These are phyloP conservation scores for Alosa sapidissima DNA, from an alignment of 2,797 vertebrate genomes.

Conservation along the genomic window DNA sequence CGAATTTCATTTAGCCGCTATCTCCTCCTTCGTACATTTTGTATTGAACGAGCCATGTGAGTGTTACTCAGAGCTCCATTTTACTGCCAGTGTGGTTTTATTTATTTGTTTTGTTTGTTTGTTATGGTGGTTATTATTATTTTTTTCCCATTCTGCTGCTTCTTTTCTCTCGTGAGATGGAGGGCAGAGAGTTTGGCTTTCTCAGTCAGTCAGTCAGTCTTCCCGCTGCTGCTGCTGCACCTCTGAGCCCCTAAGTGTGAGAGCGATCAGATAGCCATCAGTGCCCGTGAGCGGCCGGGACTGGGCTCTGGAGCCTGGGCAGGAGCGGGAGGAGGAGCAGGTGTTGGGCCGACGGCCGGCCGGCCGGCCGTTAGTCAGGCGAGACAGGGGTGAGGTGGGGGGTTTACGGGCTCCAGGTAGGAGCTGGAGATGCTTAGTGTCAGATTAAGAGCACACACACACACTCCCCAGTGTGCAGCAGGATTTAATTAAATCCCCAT, in stretches of 20 bases:
- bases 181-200: neutral
- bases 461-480: neutral
- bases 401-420: neutral
- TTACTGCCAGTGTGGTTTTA: neutral
- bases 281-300: neutral
- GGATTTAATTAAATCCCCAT: conserved; percentile 2
- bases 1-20: neutral
- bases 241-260: neutral
- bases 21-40: neutral
- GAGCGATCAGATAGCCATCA: neutral
- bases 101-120: neutral
- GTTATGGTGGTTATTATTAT: neutral
- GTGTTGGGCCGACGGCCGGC: neutral
- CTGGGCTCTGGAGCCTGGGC: neutral
- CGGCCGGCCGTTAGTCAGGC: neutral
- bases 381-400: neutral
- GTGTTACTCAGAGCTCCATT: neutral
- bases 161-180: neutral
- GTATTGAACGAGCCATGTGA: neutral
- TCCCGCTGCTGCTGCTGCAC: too few species aligned
- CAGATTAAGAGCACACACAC: neutral
- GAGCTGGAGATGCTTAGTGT: neutral
- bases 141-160: neutral
- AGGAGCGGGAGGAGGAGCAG: neutral
- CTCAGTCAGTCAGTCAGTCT: neutral